Percentiles rank a stretch among this genome's conserved stretches.
phyloP scores from a whole-genome alignment of 1,140 invertebrate species.

The Panulirus ornatus region DNA sequence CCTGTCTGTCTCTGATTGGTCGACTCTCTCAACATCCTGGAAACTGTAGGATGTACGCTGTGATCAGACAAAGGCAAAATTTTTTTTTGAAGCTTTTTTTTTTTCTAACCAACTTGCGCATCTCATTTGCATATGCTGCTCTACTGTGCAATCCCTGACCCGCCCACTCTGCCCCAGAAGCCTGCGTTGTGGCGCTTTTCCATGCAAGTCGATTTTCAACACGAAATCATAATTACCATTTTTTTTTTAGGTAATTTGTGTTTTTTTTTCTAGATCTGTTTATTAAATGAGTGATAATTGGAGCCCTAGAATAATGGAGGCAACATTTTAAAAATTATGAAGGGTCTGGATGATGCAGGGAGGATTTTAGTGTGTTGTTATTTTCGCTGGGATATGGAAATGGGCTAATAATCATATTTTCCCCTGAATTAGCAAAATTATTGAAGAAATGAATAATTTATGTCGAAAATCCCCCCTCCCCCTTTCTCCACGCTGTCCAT shows the following conservation, averaged over 20 bases:
- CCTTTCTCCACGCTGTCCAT: neutral
- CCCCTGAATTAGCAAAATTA: slow-evolving; percentile 48
- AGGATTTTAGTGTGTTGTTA: neutral
- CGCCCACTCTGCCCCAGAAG: neutral
- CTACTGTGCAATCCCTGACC: neutral
- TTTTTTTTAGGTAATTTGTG: slow-evolving; percentile 10
- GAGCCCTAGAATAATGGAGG: slow-evolving; percentile 41
- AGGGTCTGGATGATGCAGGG: neutral
- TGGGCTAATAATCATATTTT: slow-evolving; percentile 58
- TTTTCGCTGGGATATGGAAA: slow-evolving; percentile 41
- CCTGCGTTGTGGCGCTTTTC: slow-evolving; percentile 7
- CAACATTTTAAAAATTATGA: slow-evolving; percentile 13
- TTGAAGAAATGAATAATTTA: slow-evolving; percentile 64
- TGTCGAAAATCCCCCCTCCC: slow-evolving; percentile 49
- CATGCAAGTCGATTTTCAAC: slow-evolving; percentile 29
- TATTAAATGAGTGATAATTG: slow-evolving; percentile 60
- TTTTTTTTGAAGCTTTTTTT: neutral
- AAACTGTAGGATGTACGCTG: no score
- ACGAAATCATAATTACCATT: slow-evolving; percentile 27
- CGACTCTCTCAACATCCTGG: no score
- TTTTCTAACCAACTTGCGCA: neutral
- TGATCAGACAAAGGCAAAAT: neutral
- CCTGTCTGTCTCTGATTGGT: no score
- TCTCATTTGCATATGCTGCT: neutral
- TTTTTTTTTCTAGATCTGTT: slow-evolving; percentile 41